phyloP scores from a whole-genome alignment of 2,113 vertebrate genomes.

The Bolborhynchus lineola region DNA sequence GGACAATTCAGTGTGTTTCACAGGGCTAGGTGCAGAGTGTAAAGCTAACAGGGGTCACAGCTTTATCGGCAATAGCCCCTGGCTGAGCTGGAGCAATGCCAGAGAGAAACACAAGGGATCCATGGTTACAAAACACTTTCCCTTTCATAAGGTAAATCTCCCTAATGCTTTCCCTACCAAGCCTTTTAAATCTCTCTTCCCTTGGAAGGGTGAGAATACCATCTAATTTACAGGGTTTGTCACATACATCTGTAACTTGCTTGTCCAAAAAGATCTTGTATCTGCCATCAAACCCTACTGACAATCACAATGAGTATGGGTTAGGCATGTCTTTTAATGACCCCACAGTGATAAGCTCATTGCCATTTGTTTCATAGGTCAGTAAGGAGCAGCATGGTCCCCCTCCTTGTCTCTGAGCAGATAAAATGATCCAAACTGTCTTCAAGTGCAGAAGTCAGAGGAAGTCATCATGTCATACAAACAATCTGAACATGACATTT shows the following conservation, averaged over 20 bases:
- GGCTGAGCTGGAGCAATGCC: not conserved
- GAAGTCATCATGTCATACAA: not conserved
- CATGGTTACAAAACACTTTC: not conserved
- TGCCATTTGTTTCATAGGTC: not conserved
- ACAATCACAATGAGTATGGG: not conserved
- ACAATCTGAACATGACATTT: not conserved
- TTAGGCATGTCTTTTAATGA: not conserved
- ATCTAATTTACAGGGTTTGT: not conserved
- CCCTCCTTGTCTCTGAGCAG: not conserved
- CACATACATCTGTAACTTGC: not conserved
- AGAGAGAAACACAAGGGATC: not conserved
- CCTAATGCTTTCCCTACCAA: not conserved
- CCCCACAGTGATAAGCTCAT: not conserved
- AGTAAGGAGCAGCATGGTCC: not conserved
- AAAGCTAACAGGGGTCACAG: not conserved
- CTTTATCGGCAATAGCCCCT: not conserved
- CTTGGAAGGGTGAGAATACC: not conserved
- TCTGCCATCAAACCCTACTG: not conserved
- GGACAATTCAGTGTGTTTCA: not conserved
- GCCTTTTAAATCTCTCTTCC: not conserved
- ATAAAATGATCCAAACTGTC: not conserved
- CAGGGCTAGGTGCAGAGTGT: not conserved
- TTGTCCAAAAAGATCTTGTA: not conserved
- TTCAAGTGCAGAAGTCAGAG: not conserved
- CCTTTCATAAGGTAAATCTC: not conserved